phyloP scores from a whole-genome alignment of 2,888 invertebrate genomes.

The Orthonevra nobilis region DNA sequence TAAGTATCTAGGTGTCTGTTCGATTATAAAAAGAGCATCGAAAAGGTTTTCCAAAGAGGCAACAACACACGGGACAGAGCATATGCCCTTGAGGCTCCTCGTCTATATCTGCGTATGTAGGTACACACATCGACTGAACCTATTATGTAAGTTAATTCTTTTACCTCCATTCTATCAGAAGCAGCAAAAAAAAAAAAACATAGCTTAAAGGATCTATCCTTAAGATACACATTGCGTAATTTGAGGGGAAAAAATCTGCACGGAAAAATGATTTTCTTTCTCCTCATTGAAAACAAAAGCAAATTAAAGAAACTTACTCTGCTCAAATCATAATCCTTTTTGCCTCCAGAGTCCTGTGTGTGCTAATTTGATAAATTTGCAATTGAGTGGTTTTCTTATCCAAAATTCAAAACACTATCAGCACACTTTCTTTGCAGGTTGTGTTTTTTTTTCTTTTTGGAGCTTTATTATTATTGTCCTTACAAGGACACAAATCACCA shows the following conservation, averaged over 20 bases:
- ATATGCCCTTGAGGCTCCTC: constrained; percentile 60
- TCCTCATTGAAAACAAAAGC: background rate
- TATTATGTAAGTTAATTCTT: constrained; percentile 66
- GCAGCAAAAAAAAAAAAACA: background rate
- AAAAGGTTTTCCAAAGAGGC: constrained; percentile 23
- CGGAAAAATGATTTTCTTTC: too few relatives aligned
- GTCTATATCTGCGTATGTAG: constrained; percentile 42
- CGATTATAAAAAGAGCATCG: constrained; percentile 24
- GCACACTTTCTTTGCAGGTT: background rate
- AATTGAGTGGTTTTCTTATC: too few relatives aligned
- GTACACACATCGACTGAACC: constrained; percentile 18
- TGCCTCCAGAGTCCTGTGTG: constrained; percentile 17
- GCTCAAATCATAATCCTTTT: constrained; percentile 68
- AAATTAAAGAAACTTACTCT: constrained; percentile 54
- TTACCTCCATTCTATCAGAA: constrained; percentile 19
- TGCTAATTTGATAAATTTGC: too few relatives aligned
- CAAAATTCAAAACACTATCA: background rate
- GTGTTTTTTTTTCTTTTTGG: background rate
- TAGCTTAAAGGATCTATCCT: constrained; percentile 23
- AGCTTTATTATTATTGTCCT: constrained; percentile 15
- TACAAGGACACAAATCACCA: constrained; percentile 47
- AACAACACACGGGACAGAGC: too few relatives aligned
- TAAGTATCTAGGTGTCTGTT: too few relatives aligned
- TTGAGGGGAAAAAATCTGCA: constrained; percentile 11
- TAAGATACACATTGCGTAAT: constrained; percentile 54